Evolutionary conservation across 2,797 vertebrate genomes (phyloP).

Genomic region (Pempheris klunzingeri): DNA sequence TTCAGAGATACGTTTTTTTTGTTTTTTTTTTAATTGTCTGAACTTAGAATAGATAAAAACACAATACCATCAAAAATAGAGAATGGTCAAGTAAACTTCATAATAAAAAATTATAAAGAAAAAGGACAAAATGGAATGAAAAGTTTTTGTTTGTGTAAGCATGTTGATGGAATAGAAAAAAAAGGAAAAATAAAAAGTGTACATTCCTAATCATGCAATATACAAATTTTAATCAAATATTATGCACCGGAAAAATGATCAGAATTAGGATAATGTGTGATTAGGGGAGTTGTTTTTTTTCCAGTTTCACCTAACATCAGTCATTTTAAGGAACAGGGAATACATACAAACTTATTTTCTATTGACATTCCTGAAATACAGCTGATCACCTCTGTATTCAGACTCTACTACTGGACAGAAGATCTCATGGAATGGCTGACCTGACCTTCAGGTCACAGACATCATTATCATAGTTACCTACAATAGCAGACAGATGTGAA

Average conservation of each 20-base stretch:
- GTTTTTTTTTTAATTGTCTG: constrained; percentile 67
- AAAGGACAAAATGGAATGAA: constrained; percentile 76
- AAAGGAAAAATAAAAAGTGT: constrained; percentile 67
- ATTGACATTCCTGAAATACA: constrained; percentile 72
- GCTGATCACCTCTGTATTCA: constrained; percentile 63
- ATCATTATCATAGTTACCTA: constrained; percentile 70
- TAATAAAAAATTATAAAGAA: constrained; percentile 52
- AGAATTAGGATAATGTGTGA: constrained; percentile 67
- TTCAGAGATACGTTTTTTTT: constrained; percentile 73
- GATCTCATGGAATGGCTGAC: constrained; percentile 65
- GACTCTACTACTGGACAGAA: constrained; percentile 62
- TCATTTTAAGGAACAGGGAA: constrained; percentile 59
- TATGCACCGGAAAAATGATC: constrained; percentile 77
- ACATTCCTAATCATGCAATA: constrained; percentile 87
- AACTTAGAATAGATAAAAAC: constrained; percentile 80
- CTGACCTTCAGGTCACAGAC: constrained; percentile 60
- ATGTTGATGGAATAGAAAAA: constrained; percentile 51
- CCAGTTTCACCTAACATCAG: constrained; percentile 53
- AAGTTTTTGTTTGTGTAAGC: constrained; percentile 63
- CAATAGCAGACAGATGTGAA: constrained; percentile 64
- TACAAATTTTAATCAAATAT: constrained; percentile 79
- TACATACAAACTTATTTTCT: constrained; percentile 64
- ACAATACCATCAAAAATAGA: constrained; percentile 80
- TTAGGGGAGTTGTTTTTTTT: constrained; percentile 51
- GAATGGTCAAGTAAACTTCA: constrained; percentile 71